Percentiles rank a stretch among this genome's conserved stretches.
Evolutionary conservation across 2,113 vertebrate genomes (phyloP).

Genomic region (Podarcis cretensis): DNA sequence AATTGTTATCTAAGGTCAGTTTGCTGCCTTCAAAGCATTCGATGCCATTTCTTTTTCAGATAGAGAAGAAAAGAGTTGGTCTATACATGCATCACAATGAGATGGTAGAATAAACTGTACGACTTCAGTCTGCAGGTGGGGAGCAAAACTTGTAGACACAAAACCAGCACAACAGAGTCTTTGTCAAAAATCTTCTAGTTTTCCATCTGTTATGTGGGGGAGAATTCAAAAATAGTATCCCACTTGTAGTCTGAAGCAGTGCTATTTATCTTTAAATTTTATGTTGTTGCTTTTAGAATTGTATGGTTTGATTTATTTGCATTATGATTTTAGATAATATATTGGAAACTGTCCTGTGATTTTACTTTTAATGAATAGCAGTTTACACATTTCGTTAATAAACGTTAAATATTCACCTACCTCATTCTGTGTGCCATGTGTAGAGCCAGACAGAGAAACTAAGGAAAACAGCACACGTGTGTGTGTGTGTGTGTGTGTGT

Average conservation of each 20-base stretch:
- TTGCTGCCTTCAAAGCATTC: constrained; percentile 57
- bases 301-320: too few species aligned
- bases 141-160: background rate
- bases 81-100: background rate
- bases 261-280: too few species aligned
- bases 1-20: constrained; percentile 57
- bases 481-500: background rate
- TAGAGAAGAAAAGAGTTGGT: constrained; percentile 35
- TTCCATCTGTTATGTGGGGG: background rate
- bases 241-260: background rate
- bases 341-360: too few species aligned
- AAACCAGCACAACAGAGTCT: background rate
- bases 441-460: background rate
- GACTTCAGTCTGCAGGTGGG: background rate
- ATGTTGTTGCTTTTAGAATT: too few species aligned
- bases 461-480: background rate
- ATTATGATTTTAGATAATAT: too few species aligned
- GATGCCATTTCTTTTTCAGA: constrained; percentile 44
- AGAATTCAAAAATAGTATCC: background rate
- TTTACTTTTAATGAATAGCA: too few species aligned
- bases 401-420: background rate
- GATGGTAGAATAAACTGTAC: background rate
- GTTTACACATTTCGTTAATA: background rate
- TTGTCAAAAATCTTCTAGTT: background rate
- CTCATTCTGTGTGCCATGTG: background rate